phyloP scores from a whole-genome alignment of 2,113 vertebrate genomes.

The Aegithalos caudatus region DNA sequence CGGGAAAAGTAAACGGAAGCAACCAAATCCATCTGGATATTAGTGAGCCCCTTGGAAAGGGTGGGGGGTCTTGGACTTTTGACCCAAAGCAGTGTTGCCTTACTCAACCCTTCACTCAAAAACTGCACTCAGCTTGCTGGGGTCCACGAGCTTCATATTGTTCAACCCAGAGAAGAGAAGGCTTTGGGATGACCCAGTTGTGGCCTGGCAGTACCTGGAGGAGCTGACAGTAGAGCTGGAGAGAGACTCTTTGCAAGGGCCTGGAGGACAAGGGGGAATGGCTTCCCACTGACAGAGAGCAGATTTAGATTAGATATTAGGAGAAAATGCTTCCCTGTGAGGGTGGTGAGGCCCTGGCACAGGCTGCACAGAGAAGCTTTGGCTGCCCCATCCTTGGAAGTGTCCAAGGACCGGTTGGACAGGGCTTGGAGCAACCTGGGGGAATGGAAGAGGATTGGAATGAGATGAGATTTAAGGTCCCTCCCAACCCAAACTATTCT shows the following conservation, averaged over 20 bases:
- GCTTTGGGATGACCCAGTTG: background rate
- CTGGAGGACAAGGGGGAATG: background rate
- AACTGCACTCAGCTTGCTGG: background rate
- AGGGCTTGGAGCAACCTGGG: background rate
- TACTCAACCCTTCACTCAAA: background rate
- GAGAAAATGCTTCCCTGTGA: background rate
- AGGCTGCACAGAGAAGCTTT: background rate
- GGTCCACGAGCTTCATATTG: background rate
- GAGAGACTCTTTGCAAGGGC: background rate
- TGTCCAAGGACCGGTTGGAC: background rate
- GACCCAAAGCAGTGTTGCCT: background rate
- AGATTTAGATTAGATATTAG: background rate
- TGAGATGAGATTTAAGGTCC: background rate
- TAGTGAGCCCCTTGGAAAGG: background rate
- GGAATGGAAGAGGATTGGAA: background rate
- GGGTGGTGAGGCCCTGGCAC: background rate
- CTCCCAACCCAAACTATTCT: background rate
- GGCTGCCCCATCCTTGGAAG: background rate
- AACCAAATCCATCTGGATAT: background rate
- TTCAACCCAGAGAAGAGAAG: background rate
- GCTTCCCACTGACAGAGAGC: background rate
- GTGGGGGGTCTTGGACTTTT: background rate
- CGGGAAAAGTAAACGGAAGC: background rate
- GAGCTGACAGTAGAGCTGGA: background rate
- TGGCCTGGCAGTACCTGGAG: background rate